phyloP scores from a whole-genome alignment of 2,113 vertebrate species.

The Cricetomys ansorgei region DNA sequence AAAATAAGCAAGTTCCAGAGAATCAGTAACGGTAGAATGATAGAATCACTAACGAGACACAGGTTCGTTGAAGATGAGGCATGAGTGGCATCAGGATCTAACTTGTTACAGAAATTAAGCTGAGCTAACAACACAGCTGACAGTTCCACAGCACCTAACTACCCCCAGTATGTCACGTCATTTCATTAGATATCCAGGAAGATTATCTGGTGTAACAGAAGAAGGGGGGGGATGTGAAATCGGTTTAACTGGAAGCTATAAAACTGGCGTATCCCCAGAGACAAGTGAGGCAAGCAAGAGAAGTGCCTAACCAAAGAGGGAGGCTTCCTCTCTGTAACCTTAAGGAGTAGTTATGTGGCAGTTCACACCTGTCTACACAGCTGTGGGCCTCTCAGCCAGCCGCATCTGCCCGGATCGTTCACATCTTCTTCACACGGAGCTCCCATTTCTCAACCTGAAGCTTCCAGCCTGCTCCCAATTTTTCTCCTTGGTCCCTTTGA shows the following conservation, averaged over 20 bases:
- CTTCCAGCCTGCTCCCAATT: neutral
- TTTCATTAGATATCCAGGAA: neutral
- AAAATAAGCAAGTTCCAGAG: neutral
- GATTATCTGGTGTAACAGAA: neutral
- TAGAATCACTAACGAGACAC: neutral
- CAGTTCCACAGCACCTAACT: neutral
- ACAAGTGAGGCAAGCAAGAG: neutral
- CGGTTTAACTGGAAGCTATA: neutral
- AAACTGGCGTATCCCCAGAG: neutral
- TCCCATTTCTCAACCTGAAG: slow-evolving; percentile 36
- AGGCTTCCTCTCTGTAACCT: neutral
- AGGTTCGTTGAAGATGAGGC: neutral
- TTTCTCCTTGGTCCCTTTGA: slow-evolving; percentile 34
- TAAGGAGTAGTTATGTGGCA: neutral
- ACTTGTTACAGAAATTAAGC: neutral
- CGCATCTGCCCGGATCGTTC: neutral
- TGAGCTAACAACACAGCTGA: neutral
- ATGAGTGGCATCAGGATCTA: neutral
- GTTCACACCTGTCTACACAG: neutral
- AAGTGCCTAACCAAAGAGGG: neutral
- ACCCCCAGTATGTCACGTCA: neutral
- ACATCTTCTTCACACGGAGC: neutral
- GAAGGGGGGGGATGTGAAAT: neutral
- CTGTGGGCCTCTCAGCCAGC: neutral
- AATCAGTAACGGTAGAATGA: neutral